Evolutionary conservation across 1,140 invertebrate genomes (phyloP), one percentile per base, ranked within the genome.

Genomic region (Neodiprion fabricii): DNA sequence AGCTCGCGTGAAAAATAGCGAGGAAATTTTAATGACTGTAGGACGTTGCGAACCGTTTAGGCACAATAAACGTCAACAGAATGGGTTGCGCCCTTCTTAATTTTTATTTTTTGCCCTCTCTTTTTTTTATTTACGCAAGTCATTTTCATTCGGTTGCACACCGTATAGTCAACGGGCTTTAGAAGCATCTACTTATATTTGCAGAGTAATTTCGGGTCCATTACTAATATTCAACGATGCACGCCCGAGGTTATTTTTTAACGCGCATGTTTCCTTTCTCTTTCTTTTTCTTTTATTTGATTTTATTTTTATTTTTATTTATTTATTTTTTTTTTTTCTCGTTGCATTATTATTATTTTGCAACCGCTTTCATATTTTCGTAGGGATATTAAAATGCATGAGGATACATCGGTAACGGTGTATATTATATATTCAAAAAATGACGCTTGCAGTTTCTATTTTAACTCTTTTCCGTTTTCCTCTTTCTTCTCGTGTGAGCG

Each of bases 11-110:
- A 74, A 67, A 73, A 65, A 71, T 71, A 69, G 71, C 75, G 71
- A 77, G 78, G 76, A 83, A 82, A 79, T 82, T 84, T 83, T 84
- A 84, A 84, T 84, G 78, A 76, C 78, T 17, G 28, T 40, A 21
- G 28, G 28, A 77, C 76, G 79, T 76, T 80, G 77, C 78, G 76
- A 70, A 61, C 76, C 81, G 81, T 84, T 85, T 84, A 85, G 68
- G 78, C 76, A 84, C 82, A 84, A 85, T 85, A 84, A 85, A 84
- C 79, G 79, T 84, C 81, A 81, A 82, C 78, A 81, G 77, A 79
- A 71, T 76, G 76, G 75, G 77, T 79, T 78, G 77, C 78, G 75
- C 81, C 79, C 78, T 81, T 65, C 73, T 76, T 77, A 61, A 77
- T 70, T 47, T 69, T 69, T 7, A 69, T 23, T 14, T 74, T 78